Conservation (phyloP, 2,113 vertebrate genomes). For the Notechis scutatus region DNA sequence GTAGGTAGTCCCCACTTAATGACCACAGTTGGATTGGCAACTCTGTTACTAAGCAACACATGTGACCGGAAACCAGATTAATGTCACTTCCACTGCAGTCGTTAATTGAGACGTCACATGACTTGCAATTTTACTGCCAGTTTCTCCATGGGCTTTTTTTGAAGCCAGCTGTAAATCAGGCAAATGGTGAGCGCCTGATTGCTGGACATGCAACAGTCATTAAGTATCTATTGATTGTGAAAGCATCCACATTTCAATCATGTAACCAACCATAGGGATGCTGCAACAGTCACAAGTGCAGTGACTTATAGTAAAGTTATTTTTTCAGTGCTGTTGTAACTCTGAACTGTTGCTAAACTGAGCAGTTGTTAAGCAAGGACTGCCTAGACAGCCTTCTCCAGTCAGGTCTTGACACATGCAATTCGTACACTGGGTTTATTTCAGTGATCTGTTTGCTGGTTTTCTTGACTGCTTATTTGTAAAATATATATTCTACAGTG, state of each 20-base stretch:
- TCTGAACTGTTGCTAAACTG: neutral
- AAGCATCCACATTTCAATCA: neutral
- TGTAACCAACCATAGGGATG: neutral
- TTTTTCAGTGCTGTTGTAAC: neutral
- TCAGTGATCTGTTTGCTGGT: neutral
- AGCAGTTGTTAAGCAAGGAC: neutral
- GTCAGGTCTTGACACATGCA: neutral
- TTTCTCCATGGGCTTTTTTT: neutral
- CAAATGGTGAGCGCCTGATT: neutral
- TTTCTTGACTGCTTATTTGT: neutral
- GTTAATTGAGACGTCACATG: neutral
- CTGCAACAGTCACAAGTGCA: neutral
- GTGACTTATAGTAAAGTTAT: neutral
- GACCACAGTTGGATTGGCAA: neutral
- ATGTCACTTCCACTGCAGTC: neutral
- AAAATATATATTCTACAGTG: neutral
- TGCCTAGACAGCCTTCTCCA: neutral
- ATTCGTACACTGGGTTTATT: neutral
- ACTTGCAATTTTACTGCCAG: neutral
- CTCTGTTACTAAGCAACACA: neutral
- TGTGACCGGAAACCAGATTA: neutral
- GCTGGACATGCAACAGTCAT: neutral
- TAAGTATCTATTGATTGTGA: neutral
- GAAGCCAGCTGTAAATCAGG: neutral
- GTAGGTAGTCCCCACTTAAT: neutral